Evolutionary conservation across 1,140 invertebrate genomes (phyloP).

Genomic region (Eriocheir sinensis): DNA sequence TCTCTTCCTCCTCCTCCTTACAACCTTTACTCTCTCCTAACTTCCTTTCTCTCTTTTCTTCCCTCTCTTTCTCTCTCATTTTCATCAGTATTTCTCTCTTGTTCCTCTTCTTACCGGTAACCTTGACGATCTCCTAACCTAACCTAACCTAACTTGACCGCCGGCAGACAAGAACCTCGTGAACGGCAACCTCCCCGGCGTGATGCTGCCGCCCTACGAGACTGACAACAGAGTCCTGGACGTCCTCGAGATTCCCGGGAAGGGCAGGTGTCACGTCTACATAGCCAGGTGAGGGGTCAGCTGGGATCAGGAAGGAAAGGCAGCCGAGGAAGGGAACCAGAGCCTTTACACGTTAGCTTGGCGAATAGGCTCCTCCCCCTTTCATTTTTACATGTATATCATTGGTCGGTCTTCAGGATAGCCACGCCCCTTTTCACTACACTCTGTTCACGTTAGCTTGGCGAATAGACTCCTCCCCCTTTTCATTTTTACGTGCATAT

Average conservation of each 20-base stretch:
- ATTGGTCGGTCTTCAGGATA: too few relatives aligned
- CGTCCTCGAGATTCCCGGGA: slow-evolving; percentile 95
- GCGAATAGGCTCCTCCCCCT: too few relatives aligned
- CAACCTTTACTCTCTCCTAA: slow-evolving; percentile 13
- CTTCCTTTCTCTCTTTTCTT: not conserved
- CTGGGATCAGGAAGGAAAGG: not conserved
- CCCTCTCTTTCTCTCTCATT: not conserved
- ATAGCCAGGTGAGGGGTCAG: slow-evolving; percentile 86
- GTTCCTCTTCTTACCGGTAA: not conserved
- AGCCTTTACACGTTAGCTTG: too few relatives aligned
- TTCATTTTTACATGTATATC: too few relatives aligned
- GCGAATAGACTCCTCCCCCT: too few relatives aligned
- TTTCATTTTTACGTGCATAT: too few relatives aligned
- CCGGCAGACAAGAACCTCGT: slow-evolving; percentile 80
- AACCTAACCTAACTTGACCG: too few relatives aligned
- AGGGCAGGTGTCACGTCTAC: slow-evolving; percentile 95
- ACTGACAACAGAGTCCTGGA: slow-evolving; percentile 86
- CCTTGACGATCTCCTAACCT: not conserved
- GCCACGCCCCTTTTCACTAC: too few relatives aligned
- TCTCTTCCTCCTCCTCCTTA: slow-evolving; percentile 27
- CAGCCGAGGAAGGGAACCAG: too few relatives aligned
- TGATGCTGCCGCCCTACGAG: slow-evolving; percentile 63
- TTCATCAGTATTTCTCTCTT: not conserved
- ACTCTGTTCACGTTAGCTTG: too few relatives aligned
- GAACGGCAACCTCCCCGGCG: slow-evolving; percentile 79